Evolutionary conservation across 2,888 invertebrate species (phyloP).

Genomic region (Mycalesis mineus): DNA sequence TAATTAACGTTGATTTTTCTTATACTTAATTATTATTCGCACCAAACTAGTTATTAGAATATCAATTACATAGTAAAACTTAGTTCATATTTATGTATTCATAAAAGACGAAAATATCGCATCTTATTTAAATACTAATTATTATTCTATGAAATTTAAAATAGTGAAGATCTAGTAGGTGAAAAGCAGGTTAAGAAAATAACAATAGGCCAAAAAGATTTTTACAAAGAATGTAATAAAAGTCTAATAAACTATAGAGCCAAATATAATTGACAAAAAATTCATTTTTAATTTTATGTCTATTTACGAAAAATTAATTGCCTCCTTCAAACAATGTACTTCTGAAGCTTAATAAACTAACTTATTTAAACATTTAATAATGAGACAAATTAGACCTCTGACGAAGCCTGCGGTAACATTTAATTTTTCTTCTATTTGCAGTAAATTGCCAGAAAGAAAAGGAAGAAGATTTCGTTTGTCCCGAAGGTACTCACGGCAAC

Average conservation of each 20-base stretch:
- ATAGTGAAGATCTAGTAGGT: too few relatives aligned
- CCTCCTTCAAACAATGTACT: background rate
- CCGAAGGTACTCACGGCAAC: conserved; percentile 86
- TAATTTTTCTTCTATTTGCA: conserved; percentile 41
- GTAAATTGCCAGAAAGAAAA: conserved; percentile 63
- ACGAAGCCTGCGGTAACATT: background rate
- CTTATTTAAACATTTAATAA: conserved; percentile 4
- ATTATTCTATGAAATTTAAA: too few relatives aligned
- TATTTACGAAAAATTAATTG: conserved; percentile 8
- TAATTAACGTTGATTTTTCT: conserved; percentile 1
- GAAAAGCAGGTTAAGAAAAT: too few relatives aligned
- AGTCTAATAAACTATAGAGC: too few relatives aligned
- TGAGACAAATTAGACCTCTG: conserved; percentile 1
- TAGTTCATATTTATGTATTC: background rate
- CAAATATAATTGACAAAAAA: background rate
- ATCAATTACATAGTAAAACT: background rate
- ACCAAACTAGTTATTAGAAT: conserved; percentile 1
- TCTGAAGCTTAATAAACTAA: background rate
- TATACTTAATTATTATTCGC: background rate
- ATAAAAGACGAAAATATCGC: background rate
- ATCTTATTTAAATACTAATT: background rate
- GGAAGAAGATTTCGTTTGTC: conserved; percentile 85
- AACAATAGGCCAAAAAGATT: too few relatives aligned
- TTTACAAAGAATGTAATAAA: too few relatives aligned
- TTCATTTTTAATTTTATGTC: background rate